These are phyloP conservation scores for Cataglyphis livida DNA, from an alignment of 2,888 invertebrate species.

Conservation along the genomic window DNA sequence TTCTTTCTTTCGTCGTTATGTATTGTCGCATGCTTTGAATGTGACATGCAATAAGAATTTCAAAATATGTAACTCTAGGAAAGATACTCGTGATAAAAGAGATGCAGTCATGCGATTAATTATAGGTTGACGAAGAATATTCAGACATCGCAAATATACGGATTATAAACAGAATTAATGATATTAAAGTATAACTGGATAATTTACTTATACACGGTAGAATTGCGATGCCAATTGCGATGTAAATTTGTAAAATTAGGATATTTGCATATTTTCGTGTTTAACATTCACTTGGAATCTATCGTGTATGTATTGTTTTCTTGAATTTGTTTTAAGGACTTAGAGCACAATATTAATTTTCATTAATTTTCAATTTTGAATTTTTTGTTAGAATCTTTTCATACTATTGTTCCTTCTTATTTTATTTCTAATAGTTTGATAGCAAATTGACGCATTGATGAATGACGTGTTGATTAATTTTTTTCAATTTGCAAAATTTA, in stretches of 20 bases:
- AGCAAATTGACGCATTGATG: background rate
- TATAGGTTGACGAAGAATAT: background rate
- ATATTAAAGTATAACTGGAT: background rate
- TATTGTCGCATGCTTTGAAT: background rate
- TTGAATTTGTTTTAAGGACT: background rate
- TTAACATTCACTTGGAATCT: background rate
- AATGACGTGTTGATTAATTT: background rate
- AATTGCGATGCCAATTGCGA: background rate
- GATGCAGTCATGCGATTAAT: constrained; percentile 22
- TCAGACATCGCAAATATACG: too few relatives aligned
- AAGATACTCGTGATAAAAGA: background rate
- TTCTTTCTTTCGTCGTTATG: background rate
- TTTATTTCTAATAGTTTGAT: background rate
- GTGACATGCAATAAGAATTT: background rate
- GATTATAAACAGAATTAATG: background rate
- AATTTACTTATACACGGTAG: constrained; percentile 6
- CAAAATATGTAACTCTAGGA: background rate
- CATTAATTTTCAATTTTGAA: background rate
- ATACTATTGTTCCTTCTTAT: background rate
- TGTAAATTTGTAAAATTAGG: background rate
- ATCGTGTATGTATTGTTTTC: background rate
- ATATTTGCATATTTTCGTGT: background rate
- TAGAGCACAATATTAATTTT: background rate
- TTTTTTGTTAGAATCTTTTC: background rate
- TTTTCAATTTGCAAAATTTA: background rate